Conservation (phyloP, 2,888 invertebrate species). For the Eledona agricola region DNA sequence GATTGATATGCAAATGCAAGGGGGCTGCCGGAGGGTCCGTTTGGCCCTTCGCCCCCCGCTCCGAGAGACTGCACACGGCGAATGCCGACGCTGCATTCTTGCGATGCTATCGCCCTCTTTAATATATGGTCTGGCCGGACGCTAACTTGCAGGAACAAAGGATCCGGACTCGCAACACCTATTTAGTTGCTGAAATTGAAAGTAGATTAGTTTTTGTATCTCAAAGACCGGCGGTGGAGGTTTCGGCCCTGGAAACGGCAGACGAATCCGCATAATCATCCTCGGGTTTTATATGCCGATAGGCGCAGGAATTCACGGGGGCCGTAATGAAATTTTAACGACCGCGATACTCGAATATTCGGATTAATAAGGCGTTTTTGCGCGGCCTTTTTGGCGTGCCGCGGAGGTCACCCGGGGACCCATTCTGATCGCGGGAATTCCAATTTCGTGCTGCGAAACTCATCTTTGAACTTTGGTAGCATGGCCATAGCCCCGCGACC, state of each 20-base stretch:
- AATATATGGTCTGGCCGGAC: conserved; percentile 52
- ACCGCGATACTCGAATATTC: conserved; percentile 10
- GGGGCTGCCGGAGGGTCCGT: conserved; percentile 23
- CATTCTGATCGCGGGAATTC: too few relatives aligned
- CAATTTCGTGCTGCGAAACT: too few relatives aligned
- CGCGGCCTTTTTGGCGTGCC: neutral
- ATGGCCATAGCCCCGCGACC: too few relatives aligned
- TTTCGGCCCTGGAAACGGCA: conserved; percentile 26
- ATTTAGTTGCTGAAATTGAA: conserved; percentile 48
- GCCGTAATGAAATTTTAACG: conserved; percentile 26
- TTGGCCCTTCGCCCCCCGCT: conserved; percentile 28
- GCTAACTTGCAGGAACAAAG: conserved; percentile 48
- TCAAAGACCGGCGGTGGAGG: conserved; percentile 24
- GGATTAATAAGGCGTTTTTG: conserved; percentile 21
- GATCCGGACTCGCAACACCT: conserved; percentile 46
- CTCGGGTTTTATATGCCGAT: conserved; percentile 23
- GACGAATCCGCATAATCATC: conserved; percentile 31
- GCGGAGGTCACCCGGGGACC: too few relatives aligned
- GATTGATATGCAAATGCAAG: conserved; percentile 30
- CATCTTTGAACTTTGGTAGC: too few relatives aligned
- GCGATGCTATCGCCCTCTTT: conserved; percentile 55
- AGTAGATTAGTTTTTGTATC: conserved; percentile 42
- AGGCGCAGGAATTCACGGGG: conserved; percentile 23
- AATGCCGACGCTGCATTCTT: conserved; percentile 53
- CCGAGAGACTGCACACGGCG: conserved; percentile 35